Evolutionary conservation across 2,888 invertebrate genomes (phyloP), one percentile per base, ranked within the genome.

Genomic region (Eudasyphora cyanicolor): DNA sequence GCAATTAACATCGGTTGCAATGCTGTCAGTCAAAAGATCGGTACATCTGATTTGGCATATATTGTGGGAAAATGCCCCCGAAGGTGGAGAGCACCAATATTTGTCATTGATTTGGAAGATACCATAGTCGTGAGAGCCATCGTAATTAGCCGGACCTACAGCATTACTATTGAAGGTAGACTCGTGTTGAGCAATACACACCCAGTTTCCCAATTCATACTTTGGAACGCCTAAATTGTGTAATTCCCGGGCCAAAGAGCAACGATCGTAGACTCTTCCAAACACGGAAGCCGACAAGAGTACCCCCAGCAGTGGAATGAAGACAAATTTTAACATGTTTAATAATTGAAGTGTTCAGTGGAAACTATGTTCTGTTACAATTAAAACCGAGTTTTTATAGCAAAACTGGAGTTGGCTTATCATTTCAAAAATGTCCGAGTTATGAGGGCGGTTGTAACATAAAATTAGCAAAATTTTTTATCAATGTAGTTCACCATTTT

Each of bases 61-160:
- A 19, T 88, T 87, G 71, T 85, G 76, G 6, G 86, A 86, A 17
- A 76, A 84, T 0, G 71, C 69, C 17, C 86, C 83, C 17, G 76
- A 76, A 0, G 76, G 27, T 19, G 82, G 81, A 2, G 82, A 62
- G 51, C 89, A 90, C 89, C 90, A 89, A 71, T 86, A 89, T 24
- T 83, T 82, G 74, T 89, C 86, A 81, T 89, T 89, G 35, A 90
- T 88, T 84, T 88, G 89, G 78, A 88, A 88, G 21, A 89, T 85
- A 57, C 88, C 89, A 54, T 86, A 91, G 82, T 91, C 91, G 19
- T 84, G 86, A 24, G 89, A 88, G 0, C 93, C 93, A 85, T 93
- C 92, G 0, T 82, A 85, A 87, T 93, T 93, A 0, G 89, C 85
- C 4, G 87, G 89, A 0, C 93, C 92, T n/a, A 91, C 88, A 2